Evolutionary conservation across 2,113 vertebrate genomes (phyloP).

Genomic region (Phalacrocorax carbo): DNA sequence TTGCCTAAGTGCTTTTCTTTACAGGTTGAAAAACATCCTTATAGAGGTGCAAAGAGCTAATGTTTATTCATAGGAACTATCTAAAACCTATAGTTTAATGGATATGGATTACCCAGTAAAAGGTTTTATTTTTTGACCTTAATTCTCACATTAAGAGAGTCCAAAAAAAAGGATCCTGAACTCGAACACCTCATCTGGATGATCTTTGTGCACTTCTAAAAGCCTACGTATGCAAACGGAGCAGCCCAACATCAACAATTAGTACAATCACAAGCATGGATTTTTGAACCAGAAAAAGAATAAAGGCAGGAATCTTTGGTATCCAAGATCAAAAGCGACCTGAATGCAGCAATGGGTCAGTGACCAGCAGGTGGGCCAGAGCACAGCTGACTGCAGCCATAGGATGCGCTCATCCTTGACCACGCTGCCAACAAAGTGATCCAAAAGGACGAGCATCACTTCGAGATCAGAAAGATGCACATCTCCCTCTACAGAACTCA

Average conservation of each 20-base stretch:
- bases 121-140: not conserved
- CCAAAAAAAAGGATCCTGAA: not conserved
- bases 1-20: not conserved
- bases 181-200: not conserved
- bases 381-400: not conserved
- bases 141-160: not conserved
- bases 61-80: not conserved
- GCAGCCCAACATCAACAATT: not conserved
- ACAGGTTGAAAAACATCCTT: not conserved
- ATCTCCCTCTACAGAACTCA: not conserved
- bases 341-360: not conserved
- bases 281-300: not conserved
- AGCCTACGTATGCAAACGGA: not conserved
- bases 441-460: not conserved
- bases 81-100: not conserved
- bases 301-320: slow-evolving; percentile 30
- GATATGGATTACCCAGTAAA: not conserved
- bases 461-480: not conserved
- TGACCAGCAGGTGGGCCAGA: slow-evolving; percentile 36
- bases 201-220: not conserved
- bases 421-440: not conserved
- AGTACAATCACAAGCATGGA: not conserved
- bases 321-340: slow-evolving; percentile 29
- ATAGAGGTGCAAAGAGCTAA: not conserved
- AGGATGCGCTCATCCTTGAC: not conserved